Conservation (phyloP, 2,888 invertebrate species). For the Pomacea canaliculata region DNA sequence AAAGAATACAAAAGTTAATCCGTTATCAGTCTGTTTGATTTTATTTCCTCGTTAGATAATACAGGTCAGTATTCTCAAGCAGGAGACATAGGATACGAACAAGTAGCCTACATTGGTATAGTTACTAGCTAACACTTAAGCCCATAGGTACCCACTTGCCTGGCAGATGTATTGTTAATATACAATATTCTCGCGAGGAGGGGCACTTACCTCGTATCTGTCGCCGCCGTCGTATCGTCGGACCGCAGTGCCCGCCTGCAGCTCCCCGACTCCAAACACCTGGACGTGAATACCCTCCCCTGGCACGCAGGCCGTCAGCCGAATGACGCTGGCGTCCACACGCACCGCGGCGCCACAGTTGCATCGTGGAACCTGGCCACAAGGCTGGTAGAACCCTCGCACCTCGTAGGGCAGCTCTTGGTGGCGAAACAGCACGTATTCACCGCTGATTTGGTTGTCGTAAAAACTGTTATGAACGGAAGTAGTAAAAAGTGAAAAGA, state of each 20-base stretch:
- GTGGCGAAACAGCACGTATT: conserved; percentile 40
- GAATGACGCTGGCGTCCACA: conserved; percentile 36
- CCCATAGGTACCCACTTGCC: background rate
- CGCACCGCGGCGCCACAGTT: conserved; percentile 39
- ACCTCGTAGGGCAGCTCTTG: conserved; percentile 36
- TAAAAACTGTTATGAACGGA: conserved; percentile 17
- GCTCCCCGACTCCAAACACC: conserved; percentile 29
- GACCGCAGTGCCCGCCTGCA: conserved; percentile 26
- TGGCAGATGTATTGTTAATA: background rate
- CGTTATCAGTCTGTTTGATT: background rate
- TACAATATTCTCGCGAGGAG: background rate
- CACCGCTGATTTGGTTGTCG: conserved; percentile 32
- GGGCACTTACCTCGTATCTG: conserved; percentile 38
- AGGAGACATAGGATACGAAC: background rate
- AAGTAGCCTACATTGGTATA: too few species aligned
- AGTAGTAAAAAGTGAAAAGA: too few species aligned
- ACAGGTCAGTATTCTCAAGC: too few species aligned
- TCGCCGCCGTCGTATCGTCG: conserved; percentile 35
- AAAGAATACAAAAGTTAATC: background rate
- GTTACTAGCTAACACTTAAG: too few species aligned
- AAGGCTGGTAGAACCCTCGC: conserved; percentile 28
- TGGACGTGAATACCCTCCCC: conserved; percentile 33
- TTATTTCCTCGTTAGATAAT: background rate
- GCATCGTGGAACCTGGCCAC: conserved; percentile 26
- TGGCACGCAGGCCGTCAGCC: conserved; percentile 33